Percentiles rank a stretch among this genome's conserved stretches.
Conservation (phyloP, 2,797 vertebrate genomes). For the Malurus splendens region DNA sequence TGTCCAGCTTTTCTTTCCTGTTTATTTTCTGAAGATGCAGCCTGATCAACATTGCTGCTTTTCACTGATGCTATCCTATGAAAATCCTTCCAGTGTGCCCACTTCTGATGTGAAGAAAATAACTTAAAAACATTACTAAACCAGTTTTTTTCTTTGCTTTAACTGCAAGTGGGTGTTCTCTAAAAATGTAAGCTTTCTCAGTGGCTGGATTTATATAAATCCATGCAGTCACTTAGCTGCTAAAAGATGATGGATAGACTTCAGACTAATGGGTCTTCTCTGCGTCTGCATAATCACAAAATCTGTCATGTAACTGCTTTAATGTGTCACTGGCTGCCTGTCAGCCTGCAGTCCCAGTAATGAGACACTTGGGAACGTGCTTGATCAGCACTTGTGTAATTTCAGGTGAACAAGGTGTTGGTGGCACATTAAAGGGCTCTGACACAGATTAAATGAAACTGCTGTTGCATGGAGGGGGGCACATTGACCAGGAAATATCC, state of each 20-base stretch:
- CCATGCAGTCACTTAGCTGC: not conserved
- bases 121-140: not conserved
- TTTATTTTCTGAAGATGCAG: not conserved
- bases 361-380: not conserved
- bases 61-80: not conserved
- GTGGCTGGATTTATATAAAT: not conserved
- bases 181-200: not conserved
- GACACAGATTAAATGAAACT: not conserved
- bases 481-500: not conserved
- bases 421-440: not conserved
- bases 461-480: not conserved
- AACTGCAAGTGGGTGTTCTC: not conserved
- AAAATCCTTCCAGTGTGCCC: not conserved
- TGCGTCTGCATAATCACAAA: not conserved
- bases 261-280: not conserved
- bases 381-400: not conserved
- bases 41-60: not conserved
- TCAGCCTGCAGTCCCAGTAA: not conserved
- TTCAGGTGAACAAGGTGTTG: not conserved
- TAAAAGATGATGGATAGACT: not conserved
- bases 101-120: not conserved
- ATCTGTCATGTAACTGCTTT: not conserved
- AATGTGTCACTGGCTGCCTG: not conserved
- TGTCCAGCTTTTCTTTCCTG: not conserved
- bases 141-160: not conserved